Percentiles rank a stretch among this genome's conserved stretches.
Evolutionary conservation across 2,888 invertebrate species (phyloP).

Genomic region (Rugalucina vietnamica): DNA sequence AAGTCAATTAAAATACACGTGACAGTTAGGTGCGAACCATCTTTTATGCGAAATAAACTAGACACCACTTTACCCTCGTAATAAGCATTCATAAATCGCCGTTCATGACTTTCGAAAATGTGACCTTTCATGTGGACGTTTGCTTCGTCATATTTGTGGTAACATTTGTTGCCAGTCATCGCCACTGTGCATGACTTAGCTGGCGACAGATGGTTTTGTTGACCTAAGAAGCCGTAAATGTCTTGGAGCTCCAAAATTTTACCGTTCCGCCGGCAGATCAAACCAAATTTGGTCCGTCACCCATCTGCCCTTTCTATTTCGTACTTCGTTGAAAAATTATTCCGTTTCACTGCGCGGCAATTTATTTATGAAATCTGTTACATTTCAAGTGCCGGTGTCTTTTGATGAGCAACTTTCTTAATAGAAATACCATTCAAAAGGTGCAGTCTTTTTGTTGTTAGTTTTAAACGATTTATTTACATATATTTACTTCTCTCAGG

Average conservation of each 20-base stretch:
- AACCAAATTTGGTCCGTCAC: not conserved
- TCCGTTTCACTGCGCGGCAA: not conserved
- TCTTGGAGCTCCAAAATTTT: not conserved
- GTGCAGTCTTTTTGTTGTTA: not conserved
- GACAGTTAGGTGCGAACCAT: no score
- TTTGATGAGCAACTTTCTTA: conserved; percentile 14
- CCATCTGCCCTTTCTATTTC: not conserved
- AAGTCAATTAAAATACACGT: no score
- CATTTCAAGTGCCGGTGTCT: conserved; percentile 13
- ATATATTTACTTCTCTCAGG: conserved; percentile 38
- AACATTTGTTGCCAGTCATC: conserved; percentile 3
- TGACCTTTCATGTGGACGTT: not conserved
- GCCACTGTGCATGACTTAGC: no score
- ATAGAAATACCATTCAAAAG: not conserved
- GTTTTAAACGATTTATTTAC: conserved; percentile 45
- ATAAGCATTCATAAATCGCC: not conserved
- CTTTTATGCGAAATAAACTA: no score
- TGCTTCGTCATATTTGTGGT: no score
- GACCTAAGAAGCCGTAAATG: not conserved
- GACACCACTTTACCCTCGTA: no score
- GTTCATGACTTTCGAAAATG: not conserved
- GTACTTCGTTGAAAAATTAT: not conserved
- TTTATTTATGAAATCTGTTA: conserved; percentile 6
- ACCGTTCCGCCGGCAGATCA: conserved; percentile 1
- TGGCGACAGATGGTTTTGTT: not conserved